Evolutionary conservation across 2,797 vertebrate species (phyloP), one percentile per base, ranked within the genome.

Genomic region (Miichthys miiuy): DNA sequence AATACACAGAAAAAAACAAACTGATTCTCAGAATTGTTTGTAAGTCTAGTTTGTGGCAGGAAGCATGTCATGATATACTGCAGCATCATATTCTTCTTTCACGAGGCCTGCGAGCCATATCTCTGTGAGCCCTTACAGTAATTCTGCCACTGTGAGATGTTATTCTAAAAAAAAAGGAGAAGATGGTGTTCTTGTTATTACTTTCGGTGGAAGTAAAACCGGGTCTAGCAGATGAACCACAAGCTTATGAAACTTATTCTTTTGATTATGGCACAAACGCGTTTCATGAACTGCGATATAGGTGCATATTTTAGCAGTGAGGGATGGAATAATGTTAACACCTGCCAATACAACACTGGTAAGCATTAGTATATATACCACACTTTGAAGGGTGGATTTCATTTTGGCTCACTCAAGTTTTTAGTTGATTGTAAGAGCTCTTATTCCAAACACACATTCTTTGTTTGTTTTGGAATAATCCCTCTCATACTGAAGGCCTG

Each of bases 81-180:
- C 8, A 42, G 1, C 18, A 7, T 44, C 14, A 67, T 44, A 41
- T 13, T 63, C 6, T 44, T 25, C 10, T 55, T 56, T 50, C 25
- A 60, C 13, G 17, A 38, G 2, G 30, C 21, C 38, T 34, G 41
- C 30, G 25, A 38, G 23, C 1, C 23, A 23, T 51, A 50, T 47
- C 57, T 42, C 50, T 68, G 21, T n/a, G 21, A 14, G 30, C 9
- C 12, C 3, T 42, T 11, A n/a, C n/a, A n/a, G n/a, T n/a, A 62
- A 47, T 54, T 55, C 46, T 42, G 12, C 17, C 46, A 41, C 8
- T 21, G 11, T 47, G 30, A 23, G 56, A 38, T 9, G 38, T 21
- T 14, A 20, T 44, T 61, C 62, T 58, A 23, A 76, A 6, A 67
- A 74, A 67, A 77, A 80, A 73, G 54, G 41, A 60, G 71, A 83